Evolutionary conservation across 2,888 invertebrate species (phyloP).

Genomic region (Rhagonycha fulva): DNA sequence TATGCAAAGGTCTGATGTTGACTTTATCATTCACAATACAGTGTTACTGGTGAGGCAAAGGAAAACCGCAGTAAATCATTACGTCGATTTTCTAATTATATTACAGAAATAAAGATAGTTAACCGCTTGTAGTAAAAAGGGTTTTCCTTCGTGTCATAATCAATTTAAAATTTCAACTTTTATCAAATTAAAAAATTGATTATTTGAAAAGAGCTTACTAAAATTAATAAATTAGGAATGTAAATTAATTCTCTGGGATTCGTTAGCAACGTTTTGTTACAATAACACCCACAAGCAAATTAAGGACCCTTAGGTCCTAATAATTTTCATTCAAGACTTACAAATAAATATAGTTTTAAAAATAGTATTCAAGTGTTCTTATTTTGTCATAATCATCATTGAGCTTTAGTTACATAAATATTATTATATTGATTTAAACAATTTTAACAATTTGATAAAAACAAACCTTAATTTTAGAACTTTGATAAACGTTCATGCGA

Average conservation of each 20-base stretch:
- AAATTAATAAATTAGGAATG: background rate
- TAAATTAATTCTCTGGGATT: background rate
- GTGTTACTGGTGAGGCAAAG: no score
- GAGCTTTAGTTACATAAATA: background rate
- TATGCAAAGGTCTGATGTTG: no score
- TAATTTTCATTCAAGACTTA: background rate
- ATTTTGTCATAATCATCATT: background rate
- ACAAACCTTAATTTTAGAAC: background rate
- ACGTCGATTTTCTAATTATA: no score
- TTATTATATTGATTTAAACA: background rate
- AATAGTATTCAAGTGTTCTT: background rate
- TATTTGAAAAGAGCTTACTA: background rate
- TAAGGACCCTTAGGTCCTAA: background rate
- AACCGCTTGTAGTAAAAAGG: background rate
- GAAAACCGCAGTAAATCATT: no score
- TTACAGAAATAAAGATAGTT: no score
- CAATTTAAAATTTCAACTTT: background rate
- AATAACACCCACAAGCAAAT: background rate
- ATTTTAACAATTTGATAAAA: background rate
- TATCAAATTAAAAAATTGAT: background rate
- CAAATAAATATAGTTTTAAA: background rate
- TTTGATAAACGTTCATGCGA: background rate
- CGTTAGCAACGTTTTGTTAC: background rate
- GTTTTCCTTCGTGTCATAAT: background rate
- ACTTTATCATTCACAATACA: no score